A percentile compares a stretch with the other conserved stretches of the same genome.
These are phyloP conservation scores for Ophiothrix spiculata DNA, from an alignment of 35 echinoderm and acorn worm species.

Conservation along the genomic window DNA sequence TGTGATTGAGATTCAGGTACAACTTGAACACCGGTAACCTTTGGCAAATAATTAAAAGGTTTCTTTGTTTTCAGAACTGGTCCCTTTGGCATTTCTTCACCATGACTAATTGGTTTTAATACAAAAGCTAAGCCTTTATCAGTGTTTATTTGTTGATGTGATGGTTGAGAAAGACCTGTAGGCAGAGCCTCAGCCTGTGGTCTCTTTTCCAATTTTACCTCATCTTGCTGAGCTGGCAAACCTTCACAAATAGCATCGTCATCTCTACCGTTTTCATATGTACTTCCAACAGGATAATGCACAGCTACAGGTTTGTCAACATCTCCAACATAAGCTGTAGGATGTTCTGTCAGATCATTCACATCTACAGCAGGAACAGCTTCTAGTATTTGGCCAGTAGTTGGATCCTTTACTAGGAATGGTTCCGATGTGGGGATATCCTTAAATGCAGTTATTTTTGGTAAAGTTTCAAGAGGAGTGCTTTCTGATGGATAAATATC, in stretches of 20 bases:
- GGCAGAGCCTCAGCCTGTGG: not conserved
- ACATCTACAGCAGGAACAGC: slow-evolving; percentile 52
- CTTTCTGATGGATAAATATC: not conserved
- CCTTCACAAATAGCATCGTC: no score
- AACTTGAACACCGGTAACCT: not conserved
- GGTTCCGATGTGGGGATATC: slow-evolving; percentile 1
- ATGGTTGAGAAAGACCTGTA: not conserved
- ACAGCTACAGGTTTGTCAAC: slow-evolving; percentile 3
- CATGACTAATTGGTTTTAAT: slow-evolving; percentile 25
- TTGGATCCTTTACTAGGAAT: slow-evolving; percentile 39
- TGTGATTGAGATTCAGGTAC: not conserved
- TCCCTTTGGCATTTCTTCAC: not conserved
- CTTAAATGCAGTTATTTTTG: slow-evolving; percentile 3
- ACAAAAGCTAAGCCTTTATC: slow-evolving; percentile 41
- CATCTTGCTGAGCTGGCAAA: not conserved
- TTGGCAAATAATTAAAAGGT: not conserved
- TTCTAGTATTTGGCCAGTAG: slow-evolving; percentile 43
- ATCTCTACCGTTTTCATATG: not conserved
- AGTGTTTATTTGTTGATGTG: slow-evolving; percentile 3
- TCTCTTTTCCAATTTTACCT: not conserved
- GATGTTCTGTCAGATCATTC: slow-evolving; percentile 29
- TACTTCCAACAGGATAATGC: slow-evolving; percentile 8
- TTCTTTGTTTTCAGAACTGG: not conserved
- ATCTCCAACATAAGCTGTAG: slow-evolving; percentile 46
- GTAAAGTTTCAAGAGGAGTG: not conserved